Evolutionary conservation across 2,888 invertebrate species (phyloP).

Genomic region (Oligia fasciuncula): DNA sequence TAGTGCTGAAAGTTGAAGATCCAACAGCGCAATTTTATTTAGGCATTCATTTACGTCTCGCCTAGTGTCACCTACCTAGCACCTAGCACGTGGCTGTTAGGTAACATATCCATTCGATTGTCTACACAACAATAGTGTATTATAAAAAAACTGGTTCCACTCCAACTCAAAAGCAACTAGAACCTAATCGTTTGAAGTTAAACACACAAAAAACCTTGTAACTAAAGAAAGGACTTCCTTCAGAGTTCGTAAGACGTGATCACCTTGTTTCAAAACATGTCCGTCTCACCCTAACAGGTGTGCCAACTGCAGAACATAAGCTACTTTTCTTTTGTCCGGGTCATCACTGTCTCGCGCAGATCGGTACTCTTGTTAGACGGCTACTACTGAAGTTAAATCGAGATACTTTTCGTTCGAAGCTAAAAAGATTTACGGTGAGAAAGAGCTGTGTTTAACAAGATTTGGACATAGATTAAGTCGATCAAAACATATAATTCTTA

Average conservation of each 20-base stretch:
- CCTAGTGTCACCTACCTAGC: background rate
- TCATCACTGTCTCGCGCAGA: constrained; percentile 57
- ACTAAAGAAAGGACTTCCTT: constrained; percentile 31
- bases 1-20: background rate
- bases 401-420: constrained; percentile 39
- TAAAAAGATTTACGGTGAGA: constrained; percentile 31
- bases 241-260: constrained; percentile 51
- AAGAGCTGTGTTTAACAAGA: constrained; percentile 13
- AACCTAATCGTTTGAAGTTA: constrained; percentile 32
- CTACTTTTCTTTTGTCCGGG: constrained; percentile 51
- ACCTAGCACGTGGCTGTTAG: background rate
- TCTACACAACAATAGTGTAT: background rate
- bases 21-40: background rate
- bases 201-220: constrained; percentile 24
- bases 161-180: background rate
- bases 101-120: background rate
- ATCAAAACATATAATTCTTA: background rate
- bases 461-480: background rate
- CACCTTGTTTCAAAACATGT: constrained; percentile 56
- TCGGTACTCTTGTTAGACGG: constrained; percentile 55
- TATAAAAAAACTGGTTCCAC: background rate
- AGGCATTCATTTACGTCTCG: background rate
- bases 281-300: constrained; percentile 42
- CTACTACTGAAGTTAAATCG: constrained; percentile 49
- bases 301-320: constrained; percentile 56